A percentile compares a stretch with the other conserved stretches of the same genome.
These are phyloP conservation scores for Euwallacea fornicatus DNA, from an alignment of 1,140 invertebrate species.

Conservation along the genomic window DNA sequence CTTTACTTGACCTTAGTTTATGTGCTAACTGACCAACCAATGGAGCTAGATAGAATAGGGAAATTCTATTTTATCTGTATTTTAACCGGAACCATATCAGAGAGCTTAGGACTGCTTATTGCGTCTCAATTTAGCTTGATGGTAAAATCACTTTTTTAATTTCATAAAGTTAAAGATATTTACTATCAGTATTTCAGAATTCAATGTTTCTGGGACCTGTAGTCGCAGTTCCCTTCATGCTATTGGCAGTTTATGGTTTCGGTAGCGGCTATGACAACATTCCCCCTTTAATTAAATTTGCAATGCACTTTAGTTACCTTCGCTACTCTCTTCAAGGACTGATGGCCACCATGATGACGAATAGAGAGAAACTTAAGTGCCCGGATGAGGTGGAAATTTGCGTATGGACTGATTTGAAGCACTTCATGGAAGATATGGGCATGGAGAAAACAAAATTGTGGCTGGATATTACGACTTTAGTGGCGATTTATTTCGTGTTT, in stretches of 20 bases:
- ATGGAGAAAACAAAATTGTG: slow-evolving; percentile 66
- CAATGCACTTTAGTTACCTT: slow-evolving; percentile 84
- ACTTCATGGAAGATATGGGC: slow-evolving; percentile 63
- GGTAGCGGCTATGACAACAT: slow-evolving; percentile 64
- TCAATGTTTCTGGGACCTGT: slow-evolving; percentile 77
- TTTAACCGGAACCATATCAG: slow-evolving; percentile 70
- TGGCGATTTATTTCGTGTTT: slow-evolving; percentile 61
- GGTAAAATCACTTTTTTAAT: slow-evolving; percentile 55
- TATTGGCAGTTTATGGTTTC: slow-evolving; percentile 75
- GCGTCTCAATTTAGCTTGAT: slow-evolving; percentile 70
- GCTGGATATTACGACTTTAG: slow-evolving; percentile 61
- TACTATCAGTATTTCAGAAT: slow-evolving; percentile 60
- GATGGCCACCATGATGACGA: slow-evolving; percentile 71
- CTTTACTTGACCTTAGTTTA: slow-evolving; percentile 84
- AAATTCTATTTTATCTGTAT: slow-evolving; percentile 71
- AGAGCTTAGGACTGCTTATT: slow-evolving; percentile 73
- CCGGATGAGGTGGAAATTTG: slow-evolving; percentile 68
- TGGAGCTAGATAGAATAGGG: slow-evolving; percentile 72
- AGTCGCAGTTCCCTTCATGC: slow-evolving; percentile 72
- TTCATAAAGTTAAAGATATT: slow-evolving; percentile 1
- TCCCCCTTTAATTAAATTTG: slow-evolving; percentile 68
- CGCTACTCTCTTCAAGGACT: slow-evolving; percentile 76
- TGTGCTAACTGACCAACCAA: slow-evolving; percentile 81
- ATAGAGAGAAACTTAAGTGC: slow-evolving; percentile 68
- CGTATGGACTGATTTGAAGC: slow-evolving; percentile 65